Conservation (phyloP, 1,140 invertebrate species). For the Protaetia brevitarsis region DNA sequence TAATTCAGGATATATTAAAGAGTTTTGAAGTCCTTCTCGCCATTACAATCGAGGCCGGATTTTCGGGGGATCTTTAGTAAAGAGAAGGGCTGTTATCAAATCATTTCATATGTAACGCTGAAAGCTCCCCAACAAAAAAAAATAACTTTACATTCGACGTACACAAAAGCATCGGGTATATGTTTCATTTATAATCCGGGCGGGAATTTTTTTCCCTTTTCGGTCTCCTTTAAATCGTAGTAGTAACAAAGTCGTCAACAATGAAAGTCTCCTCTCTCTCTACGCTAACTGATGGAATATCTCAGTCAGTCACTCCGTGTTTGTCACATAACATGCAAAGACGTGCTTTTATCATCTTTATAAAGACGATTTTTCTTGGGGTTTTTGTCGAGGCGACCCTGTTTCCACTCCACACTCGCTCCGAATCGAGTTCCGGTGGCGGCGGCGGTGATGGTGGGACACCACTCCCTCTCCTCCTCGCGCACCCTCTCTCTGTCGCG, state of each 20-base stretch:
- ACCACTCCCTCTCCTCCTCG: neutral
- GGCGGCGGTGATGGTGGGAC: constrained; percentile 10
- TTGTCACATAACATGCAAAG: constrained; percentile 48
- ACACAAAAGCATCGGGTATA: constrained; percentile 10
- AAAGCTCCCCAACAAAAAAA: neutral
- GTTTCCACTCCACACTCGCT: constrained; percentile 37
- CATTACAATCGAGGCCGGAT: neutral
- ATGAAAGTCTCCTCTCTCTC: constrained; percentile 31
- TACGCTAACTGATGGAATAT: constrained; percentile 41
- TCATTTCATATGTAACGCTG: constrained; percentile 5
- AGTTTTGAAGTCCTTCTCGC: neutral
- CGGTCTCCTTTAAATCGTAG: constrained; percentile 19
- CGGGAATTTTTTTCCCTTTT: neutral
- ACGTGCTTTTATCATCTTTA: constrained; percentile 48
- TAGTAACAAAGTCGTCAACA: constrained; percentile 45
- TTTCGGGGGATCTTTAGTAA: neutral
- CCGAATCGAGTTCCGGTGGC: constrained; percentile 34
- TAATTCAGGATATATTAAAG: neutral
- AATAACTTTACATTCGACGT: constrained; percentile 14
- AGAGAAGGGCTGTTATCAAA: constrained; percentile 3
- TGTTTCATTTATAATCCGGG: constrained; percentile 13
- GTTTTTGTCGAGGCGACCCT: constrained; percentile 43
- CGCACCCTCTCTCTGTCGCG: neutral
- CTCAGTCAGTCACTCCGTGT: constrained; percentile 47
- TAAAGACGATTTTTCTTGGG: constrained; percentile 48